Conservation (phyloP, 2,797 vertebrate genomes). For the Cottoperca gobio region DNA sequence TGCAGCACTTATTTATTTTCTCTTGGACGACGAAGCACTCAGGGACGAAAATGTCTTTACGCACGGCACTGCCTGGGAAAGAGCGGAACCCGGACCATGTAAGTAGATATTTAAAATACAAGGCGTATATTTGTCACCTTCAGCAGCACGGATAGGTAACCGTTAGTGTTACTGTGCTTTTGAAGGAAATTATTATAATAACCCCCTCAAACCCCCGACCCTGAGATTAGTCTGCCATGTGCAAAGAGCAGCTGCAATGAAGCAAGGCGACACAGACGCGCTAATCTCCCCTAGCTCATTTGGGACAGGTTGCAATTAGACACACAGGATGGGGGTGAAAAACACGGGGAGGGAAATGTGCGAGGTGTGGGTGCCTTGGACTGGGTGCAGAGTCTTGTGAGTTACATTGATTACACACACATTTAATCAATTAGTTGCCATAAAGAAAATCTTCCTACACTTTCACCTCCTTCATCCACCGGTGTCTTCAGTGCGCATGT, state of each 20-base stretch:
- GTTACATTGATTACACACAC: background rate
- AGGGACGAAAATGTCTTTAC: slow-evolving; percentile 89
- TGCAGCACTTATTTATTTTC: slow-evolving; percentile 7
- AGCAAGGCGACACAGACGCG: slow-evolving; percentile 29
- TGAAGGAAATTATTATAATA: slow-evolving; percentile 7
- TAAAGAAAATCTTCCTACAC: slow-evolving; percentile 11
- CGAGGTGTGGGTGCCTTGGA: background rate
- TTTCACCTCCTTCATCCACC: background rate
- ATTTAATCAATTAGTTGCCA: slow-evolving; percentile 1
- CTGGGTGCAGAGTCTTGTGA: background rate
- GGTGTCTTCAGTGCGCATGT: slow-evolving; percentile 51
- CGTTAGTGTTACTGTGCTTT: slow-evolving; percentile 2
- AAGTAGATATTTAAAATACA: slow-evolving; percentile 74
- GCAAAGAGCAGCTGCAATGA: slow-evolving; percentile 62
- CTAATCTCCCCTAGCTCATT: slow-evolving; percentile 51
- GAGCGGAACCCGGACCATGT: slow-evolving; percentile 91
- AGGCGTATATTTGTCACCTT: slow-evolving; percentile 19
- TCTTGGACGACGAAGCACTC: slow-evolving; percentile 65
- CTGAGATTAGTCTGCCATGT: slow-evolving; percentile 55
- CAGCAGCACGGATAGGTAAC: background rate
- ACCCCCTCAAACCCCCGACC: slow-evolving; percentile 8
- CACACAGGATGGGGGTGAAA: slow-evolving; percentile 26
- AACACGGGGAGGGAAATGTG: background rate
- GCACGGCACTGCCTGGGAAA: slow-evolving; percentile 88
- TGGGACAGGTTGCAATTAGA: slow-evolving; percentile 45